phyloP scores from a whole-genome alignment of 2,888 invertebrate genomes.

The Orchestes rusci region DNA sequence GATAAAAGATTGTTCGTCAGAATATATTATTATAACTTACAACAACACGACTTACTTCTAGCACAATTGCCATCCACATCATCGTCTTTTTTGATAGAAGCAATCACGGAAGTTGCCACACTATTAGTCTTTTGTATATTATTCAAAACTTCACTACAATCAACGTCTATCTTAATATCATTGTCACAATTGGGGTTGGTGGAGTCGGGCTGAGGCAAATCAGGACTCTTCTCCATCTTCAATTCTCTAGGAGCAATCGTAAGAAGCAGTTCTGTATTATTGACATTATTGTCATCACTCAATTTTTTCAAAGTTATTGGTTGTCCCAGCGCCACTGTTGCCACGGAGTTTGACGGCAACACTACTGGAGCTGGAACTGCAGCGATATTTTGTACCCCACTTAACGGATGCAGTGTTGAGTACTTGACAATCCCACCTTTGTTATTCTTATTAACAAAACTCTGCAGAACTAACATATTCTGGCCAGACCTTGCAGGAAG shows the following conservation, averaged over 20 bases:
- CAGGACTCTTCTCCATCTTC: conserved; percentile 13
- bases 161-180: conserved; percentile 37
- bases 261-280: conserved; percentile 38
- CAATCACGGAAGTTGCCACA: conserved; percentile 42
- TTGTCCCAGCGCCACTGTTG: conserved; percentile 40
- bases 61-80: too few species aligned
- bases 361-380: conserved; percentile 45
- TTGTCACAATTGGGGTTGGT: conserved; percentile 32
- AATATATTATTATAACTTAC: too few species aligned
- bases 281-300: conserved; percentile 36
- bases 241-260: conserved; percentile 39
- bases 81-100: conserved; percentile 31
- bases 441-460: conserved; percentile 59
- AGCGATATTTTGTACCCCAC: conserved; percentile 41
- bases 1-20: too few species aligned
- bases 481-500: conserved; percentile 49
- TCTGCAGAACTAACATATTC: conserved; percentile 59
- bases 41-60: too few species aligned
- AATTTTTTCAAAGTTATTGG: conserved; percentile 42
- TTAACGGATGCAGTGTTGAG: conserved; percentile 42
- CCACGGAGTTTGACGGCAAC: conserved; percentile 40
- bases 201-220: conserved; percentile 35
- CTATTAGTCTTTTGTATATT: conserved; percentile 35
- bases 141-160: conserved; percentile 29
- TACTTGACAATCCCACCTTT: conserved; percentile 52